These are phyloP conservation scores for Gadus macrocephalus DNA, from an alignment of 2,113 vertebrate species.

Conservation along the genomic window DNA sequence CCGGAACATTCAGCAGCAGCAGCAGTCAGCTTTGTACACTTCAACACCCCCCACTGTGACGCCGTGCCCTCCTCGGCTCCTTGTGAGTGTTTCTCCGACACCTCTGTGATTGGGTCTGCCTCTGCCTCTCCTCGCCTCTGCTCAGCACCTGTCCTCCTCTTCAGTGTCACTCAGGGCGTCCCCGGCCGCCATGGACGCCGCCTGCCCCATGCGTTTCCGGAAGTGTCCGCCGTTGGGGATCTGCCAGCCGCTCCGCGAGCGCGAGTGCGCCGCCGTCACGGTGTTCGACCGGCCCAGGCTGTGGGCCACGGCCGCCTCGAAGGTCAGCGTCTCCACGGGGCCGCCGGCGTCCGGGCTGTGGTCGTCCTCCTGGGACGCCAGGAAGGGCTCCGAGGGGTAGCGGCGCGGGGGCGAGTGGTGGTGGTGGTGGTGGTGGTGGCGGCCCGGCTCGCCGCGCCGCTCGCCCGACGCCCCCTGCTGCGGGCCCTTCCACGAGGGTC, in stretches of 20 bases:
- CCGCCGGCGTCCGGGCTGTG: constrained; percentile 88
- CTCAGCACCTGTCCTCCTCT: constrained; percentile 93
- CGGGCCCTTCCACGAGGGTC: constrained; percentile 45
- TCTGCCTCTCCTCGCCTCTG: constrained; percentile 40
- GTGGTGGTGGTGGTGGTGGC: constrained; percentile 24
- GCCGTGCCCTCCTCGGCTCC: constrained; percentile 29
- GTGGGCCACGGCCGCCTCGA: constrained; percentile 93
- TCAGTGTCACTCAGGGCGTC: constrained; percentile 92
- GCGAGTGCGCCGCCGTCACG: constrained; percentile 81
- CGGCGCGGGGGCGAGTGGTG: constrained; percentile 78
- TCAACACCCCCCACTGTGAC: constrained; percentile 35
- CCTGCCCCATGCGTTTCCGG: constrained; percentile 83
- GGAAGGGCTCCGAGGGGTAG: constrained; percentile 93
- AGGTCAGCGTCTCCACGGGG: constrained; percentile 95
- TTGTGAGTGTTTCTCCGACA: constrained; percentile 15
- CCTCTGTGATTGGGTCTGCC: constrained; percentile 12
- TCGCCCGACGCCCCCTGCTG: constrained; percentile 27
- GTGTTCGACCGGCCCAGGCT: constrained; percentile 95
- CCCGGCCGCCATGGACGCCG: constrained; percentile 80
- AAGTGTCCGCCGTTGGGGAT: constrained; percentile 96
- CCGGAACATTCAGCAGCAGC: constrained; percentile 33
- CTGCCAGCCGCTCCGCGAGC: constrained; percentile 88
- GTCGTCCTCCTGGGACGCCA: constrained; percentile 88
- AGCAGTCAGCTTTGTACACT: constrained; percentile 22
- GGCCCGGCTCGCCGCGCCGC: constrained; percentile 30